These are phyloP conservation scores for Hypothenemus hampei DNA, from an alignment of 1,140 invertebrate species.

Conservation along the genomic window DNA sequence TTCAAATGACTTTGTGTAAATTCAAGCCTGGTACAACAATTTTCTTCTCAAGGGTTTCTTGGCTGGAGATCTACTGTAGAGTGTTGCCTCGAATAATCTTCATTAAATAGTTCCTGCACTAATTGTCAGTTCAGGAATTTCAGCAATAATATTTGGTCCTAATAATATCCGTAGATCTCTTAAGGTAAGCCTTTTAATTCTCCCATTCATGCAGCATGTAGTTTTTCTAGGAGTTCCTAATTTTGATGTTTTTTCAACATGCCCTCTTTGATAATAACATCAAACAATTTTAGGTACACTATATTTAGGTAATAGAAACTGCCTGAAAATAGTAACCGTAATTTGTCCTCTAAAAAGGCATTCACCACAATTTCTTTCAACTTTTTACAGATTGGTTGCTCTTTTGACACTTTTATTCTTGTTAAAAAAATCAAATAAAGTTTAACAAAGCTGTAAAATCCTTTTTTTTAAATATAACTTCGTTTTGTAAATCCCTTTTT, in stretches of 20 bases:
- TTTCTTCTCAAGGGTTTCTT: background rate
- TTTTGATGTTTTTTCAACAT: constrained; percentile 1
- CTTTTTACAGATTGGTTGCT: no score
- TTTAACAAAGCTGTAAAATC: no score
- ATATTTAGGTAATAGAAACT: background rate
- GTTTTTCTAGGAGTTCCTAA: background rate
- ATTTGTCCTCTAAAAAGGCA: no score
- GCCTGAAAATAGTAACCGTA: background rate
- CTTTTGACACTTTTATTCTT: background rate
- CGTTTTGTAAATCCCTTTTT: background rate
- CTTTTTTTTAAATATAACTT: background rate
- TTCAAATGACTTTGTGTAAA: background rate
- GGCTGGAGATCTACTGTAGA: background rate
- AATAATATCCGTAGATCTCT: background rate
- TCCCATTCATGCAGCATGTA: background rate
- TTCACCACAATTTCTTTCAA: no score
- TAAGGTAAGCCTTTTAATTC: background rate
- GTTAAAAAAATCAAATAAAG: background rate
- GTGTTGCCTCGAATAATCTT: background rate
- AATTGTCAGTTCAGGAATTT: background rate
- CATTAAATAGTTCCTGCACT: background rate
- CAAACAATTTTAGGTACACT: background rate
- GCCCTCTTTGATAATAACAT: background rate
- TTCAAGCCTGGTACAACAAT: no score
- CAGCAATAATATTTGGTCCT: background rate